Evolutionary conservation across 2,113 vertebrate species (phyloP).

Genomic region (Vulpes ferrilata): DNA sequence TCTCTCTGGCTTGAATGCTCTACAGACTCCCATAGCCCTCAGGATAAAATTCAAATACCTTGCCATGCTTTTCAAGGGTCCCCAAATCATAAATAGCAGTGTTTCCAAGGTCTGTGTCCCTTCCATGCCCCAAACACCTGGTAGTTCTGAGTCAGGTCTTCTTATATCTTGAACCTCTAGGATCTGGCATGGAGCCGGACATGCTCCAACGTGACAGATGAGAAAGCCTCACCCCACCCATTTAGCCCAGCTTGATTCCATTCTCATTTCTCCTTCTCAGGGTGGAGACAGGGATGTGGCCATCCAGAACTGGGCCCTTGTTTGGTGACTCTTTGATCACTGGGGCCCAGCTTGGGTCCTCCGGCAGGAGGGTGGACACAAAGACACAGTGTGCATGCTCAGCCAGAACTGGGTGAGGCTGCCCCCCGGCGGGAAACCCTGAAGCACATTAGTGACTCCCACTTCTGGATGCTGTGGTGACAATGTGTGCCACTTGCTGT

Average conservation of each 20-base stretch:
- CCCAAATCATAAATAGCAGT: neutral
- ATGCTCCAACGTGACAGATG: neutral
- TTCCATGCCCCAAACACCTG: neutral
- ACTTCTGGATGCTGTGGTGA: neutral
- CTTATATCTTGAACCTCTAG: neutral
- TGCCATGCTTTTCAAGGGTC: neutral
- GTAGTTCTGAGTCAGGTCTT: neutral
- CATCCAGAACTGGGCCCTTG: neutral
- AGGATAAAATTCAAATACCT: neutral
- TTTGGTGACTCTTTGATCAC: neutral
- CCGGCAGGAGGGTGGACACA: neutral
- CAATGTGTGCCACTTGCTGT: neutral
- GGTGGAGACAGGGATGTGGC: rapidly evolving
- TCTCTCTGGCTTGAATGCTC: neutral
- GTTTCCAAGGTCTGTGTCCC: neutral
- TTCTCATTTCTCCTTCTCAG: neutral
- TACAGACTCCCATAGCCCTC: neutral
- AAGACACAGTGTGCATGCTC: neutral
- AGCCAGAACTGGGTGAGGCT: neutral
- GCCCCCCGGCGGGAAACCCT: neutral
- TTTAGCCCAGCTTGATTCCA: neutral
- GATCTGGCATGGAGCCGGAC: neutral
- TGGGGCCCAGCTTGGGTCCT: neutral
- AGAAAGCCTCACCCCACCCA: neutral
- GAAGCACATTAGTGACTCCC: neutral